phyloP scores from a whole-genome alignment of 2,797 vertebrate genomes.

The Danio choprae region DNA sequence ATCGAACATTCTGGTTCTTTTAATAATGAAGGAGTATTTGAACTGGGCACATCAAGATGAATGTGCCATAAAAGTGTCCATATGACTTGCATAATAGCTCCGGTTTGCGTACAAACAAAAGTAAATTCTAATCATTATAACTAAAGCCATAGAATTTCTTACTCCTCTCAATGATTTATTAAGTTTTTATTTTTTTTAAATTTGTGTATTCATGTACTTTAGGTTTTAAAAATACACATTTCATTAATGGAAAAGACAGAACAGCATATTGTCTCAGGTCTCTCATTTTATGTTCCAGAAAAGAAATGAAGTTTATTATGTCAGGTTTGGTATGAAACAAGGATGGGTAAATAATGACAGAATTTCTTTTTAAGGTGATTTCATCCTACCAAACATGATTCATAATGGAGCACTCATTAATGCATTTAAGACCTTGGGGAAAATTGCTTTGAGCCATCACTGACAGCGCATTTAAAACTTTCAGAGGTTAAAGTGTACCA shows the following conservation, averaged over 20 bases:
- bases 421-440: conserved; percentile 14
- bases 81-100: not conserved
- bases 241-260: not conserved
- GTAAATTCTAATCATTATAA: not conserved
- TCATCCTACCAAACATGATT: conserved; percentile 16
- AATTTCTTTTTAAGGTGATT: conserved; percentile 14
- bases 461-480: conserved; percentile 25
- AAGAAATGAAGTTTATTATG: not conserved
- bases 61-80: not conserved
- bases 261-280: too few species aligned
- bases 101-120: not conserved
- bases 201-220: too few species aligned
- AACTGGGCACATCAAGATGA: not conserved
- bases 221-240: not conserved
- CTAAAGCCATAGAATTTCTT: not conserved
- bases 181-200: too few species aligned
- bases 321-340: not conserved
- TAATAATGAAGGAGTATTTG: not conserved
- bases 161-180: not conserved
- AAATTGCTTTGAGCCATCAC: conserved; percentile 2
- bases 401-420: not conserved
- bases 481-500: not conserved
- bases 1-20: not conserved
- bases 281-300: not conserved
- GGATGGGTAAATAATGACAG: conserved; percentile 5